Percentiles rank a stretch among this genome's conserved stretches.
Evolutionary conservation across 2,797 vertebrate genomes (phyloP).

Genomic region (Falco rusticolus): DNA sequence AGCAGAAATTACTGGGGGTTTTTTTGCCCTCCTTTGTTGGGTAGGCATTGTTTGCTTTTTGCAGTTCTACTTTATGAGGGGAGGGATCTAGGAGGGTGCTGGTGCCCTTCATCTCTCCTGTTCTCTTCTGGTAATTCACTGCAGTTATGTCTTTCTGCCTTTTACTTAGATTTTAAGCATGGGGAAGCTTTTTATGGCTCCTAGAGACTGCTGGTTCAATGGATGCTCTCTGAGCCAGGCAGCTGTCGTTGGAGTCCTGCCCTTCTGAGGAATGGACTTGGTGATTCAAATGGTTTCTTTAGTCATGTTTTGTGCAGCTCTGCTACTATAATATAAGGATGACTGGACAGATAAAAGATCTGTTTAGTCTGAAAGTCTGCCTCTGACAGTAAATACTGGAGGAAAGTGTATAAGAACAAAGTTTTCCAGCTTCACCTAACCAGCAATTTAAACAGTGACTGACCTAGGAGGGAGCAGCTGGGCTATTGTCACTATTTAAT

Average conservation of each 20-base stretch:
- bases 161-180: not conserved
- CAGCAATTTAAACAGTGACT: not conserved
- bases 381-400: not conserved
- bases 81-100: not conserved
- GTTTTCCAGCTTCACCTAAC: not conserved
- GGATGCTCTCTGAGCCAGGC: not conserved
- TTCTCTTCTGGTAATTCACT: not conserved
- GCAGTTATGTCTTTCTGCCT: not conserved
- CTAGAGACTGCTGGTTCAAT: not conserved
- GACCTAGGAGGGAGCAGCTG: not conserved
- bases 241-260: not conserved
- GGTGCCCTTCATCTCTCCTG: not conserved
- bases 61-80: not conserved
- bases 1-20: not conserved
- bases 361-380: not conserved
- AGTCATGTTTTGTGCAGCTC: not conserved
- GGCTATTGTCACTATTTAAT: not conserved
- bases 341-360: not conserved
- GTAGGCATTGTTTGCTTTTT: not conserved
- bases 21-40: not conserved
- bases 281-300: not conserved
- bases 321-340: not conserved
- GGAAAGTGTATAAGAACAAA: not conserved
- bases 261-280: not conserved
- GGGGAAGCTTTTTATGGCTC: not conserved